Conservation (phyloP, 1,140 invertebrate species). For the Drosophila asahinai region DNA sequence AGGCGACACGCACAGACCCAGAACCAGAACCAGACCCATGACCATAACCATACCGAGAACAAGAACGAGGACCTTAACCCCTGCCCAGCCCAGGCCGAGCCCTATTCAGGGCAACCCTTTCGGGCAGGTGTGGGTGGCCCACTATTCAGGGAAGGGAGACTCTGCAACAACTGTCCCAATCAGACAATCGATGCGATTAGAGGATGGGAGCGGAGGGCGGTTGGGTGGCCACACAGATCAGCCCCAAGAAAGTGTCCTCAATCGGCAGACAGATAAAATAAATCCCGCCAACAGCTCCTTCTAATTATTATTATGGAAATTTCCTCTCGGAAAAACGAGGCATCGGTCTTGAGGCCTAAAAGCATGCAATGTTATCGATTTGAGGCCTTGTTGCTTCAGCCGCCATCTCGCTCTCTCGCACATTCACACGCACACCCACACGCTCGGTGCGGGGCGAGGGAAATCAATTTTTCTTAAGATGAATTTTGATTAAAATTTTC, state of each 20-base stretch:
- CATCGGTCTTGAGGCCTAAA: constrained; percentile 58
- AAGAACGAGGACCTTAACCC: constrained; percentile 27
- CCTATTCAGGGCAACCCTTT: constrained; percentile 29
- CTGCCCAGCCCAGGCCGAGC: constrained; percentile 5
- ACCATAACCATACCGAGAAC: constrained; percentile 16
- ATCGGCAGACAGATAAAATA: constrained; percentile 6
- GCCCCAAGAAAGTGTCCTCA: constrained; percentile 7
- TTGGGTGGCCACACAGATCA: neutral
- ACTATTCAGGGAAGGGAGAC: constrained; percentile 19
- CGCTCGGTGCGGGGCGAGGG: constrained; percentile 6
- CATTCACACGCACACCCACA: neutral
- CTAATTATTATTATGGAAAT: constrained; percentile 68
- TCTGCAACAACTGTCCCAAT: constrained; percentile 12
- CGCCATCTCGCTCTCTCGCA: constrained; percentile 62
- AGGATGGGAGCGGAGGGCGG: neutral
- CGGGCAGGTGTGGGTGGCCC: constrained; percentile 42
- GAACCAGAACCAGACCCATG: constrained; percentile 42
- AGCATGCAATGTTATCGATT: constrained; percentile 73
- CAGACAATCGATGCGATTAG: constrained; percentile 52
- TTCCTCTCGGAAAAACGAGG: constrained; percentile 41
- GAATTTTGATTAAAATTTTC: constrained; percentile 81
- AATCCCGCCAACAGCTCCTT: constrained; percentile 24
- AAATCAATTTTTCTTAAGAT: constrained; percentile 79
- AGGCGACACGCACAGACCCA: constrained; percentile 78
- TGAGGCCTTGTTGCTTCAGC: constrained; percentile 52